phyloP scores from a whole-genome alignment of 2,113 vertebrate genomes.

The Callionymus lyra region DNA sequence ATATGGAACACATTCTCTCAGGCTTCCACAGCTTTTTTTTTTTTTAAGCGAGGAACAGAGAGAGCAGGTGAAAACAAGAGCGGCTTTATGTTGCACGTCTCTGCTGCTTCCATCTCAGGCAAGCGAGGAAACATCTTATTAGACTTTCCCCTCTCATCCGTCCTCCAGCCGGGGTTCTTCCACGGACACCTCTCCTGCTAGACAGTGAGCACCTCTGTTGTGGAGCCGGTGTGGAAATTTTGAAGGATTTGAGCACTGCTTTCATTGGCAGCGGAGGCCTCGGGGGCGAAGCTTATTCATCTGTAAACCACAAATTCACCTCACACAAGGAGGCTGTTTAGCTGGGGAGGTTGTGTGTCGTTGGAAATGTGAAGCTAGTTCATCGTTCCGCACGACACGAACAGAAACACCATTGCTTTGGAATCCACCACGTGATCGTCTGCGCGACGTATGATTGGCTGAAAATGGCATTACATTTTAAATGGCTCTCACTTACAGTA shows the following conservation, averaged over 20 bases:
- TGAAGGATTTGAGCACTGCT: conserved; percentile 51
- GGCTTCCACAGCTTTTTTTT: conserved; percentile 15
- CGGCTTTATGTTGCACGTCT: conserved; percentile 26
- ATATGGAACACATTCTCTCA: conserved; percentile 13
- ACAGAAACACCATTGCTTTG: too few relatives aligned
- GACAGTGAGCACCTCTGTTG: conserved; percentile 39
- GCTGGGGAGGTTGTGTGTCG: not conserved
- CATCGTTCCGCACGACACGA: too few relatives aligned
- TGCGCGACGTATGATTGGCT: too few relatives aligned
- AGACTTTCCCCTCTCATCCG: conserved; percentile 35
- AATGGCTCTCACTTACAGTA: too few relatives aligned
- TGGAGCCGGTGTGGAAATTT: conserved; percentile 51
- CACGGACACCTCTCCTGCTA: conserved; percentile 33
- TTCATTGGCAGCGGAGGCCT: conserved; percentile 60
- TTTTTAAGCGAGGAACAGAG: conserved; percentile 5
- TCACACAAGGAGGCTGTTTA: conserved; percentile 44
- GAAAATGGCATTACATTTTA: too few relatives aligned
- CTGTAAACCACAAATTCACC: conserved; percentile 58
- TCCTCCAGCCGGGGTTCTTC: conserved; percentile 27
- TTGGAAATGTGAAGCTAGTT: too few relatives aligned
- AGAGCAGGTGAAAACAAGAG: conserved; percentile 31
- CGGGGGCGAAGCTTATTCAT: conserved; percentile 52
- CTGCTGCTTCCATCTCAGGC: conserved; percentile 21
- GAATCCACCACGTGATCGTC: too few relatives aligned
- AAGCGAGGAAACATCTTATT: conserved; percentile 40